Evolutionary conservation across 2,888 invertebrate genomes (phyloP), one percentile per base, ranked within the genome.

Genomic region (Fissipunctia ypsillon): DNA sequence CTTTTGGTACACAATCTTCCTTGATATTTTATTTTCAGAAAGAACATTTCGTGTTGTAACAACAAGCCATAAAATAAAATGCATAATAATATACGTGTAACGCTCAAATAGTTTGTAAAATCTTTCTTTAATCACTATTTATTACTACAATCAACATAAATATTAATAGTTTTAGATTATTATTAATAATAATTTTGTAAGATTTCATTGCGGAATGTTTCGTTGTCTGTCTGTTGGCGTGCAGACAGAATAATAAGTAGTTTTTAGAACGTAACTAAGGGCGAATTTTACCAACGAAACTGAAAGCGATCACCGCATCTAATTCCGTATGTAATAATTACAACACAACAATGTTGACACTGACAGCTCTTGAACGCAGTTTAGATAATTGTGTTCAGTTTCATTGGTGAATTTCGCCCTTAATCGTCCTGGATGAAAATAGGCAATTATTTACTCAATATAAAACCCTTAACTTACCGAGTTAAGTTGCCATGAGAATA

Each of bases 1-100:
- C 22, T 45, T n/a, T 7, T 4, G 2, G 3, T 31, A 35, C 56
- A 57, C 41, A 43, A 52, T 57, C 12, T 0, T n/a, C 70, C 57
- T 43, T 70, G 57, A 69, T 28, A 78, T 78, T 70, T 45, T 5
- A n/a, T 25, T 38, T 16, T 52, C 19, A 5, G 3, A 52, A 35
- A 65, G 22, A 16, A 43, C 6, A 35, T n/a, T 5, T 19, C 16
- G 10, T 31, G 7, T 74, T 48, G 31, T 43, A 60, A 74, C 22
- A 61, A 64, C 19, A n/a, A 43, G 19, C 6, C 28, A 31, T 54
- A 25, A 67, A 31, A 38, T 31, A 22, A 43, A 72, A 1, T 41
- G 19, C 31, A 3, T 4, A 31, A 3, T 0, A 19, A 10, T 6
- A 3, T 16, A 54, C 22, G 9, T 25, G 25, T 19, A 70, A 35